phyloP scores from a whole-genome alignment of 2,888 invertebrate species.

The Tinea trinotella region DNA sequence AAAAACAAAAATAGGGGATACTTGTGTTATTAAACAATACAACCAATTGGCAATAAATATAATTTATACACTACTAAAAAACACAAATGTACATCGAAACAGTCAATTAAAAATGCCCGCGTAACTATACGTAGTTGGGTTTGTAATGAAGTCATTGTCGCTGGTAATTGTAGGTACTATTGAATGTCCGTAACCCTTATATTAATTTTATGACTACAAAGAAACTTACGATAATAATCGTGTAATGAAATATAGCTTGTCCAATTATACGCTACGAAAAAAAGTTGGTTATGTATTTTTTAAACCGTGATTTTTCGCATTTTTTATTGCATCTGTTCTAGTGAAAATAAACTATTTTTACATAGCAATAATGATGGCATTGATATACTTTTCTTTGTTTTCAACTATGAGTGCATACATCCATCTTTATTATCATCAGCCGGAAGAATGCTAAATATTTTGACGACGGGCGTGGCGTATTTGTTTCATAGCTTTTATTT shows the following conservation, averaged over 20 bases:
- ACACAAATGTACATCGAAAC: background rate
- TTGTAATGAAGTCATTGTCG: conserved; percentile 49
- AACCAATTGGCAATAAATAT: background rate
- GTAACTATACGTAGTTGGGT: background rate
- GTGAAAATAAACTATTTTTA: too few relatives aligned
- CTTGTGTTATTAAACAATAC: background rate
- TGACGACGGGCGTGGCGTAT: too few relatives aligned
- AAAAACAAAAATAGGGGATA: too few relatives aligned
- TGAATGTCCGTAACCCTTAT: conserved; percentile 44
- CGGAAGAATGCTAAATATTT: too few relatives aligned
- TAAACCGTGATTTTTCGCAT: too few relatives aligned
- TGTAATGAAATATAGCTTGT: conserved; percentile 46
- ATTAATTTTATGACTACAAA: conserved; percentile 43
- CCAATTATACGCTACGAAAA: conserved; percentile 36
- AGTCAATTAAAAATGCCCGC: background rate
- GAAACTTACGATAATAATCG: conserved; percentile 43
- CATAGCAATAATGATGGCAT: too few relatives aligned
- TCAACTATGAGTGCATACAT: too few relatives aligned
- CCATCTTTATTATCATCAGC: too few relatives aligned
- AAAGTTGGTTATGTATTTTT: too few relatives aligned
- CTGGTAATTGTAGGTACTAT: conserved; percentile 46
- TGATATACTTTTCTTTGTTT: too few relatives aligned
- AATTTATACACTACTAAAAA: background rate
- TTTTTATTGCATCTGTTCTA: too few relatives aligned
- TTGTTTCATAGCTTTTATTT: too few relatives aligned